Percentiles rank a stretch among this genome's conserved stretches.
These are phyloP conservation scores for Ceyx erithaca DNA, from an alignment of 2,797 vertebrate genomes.

Conservation along the genomic window DNA sequence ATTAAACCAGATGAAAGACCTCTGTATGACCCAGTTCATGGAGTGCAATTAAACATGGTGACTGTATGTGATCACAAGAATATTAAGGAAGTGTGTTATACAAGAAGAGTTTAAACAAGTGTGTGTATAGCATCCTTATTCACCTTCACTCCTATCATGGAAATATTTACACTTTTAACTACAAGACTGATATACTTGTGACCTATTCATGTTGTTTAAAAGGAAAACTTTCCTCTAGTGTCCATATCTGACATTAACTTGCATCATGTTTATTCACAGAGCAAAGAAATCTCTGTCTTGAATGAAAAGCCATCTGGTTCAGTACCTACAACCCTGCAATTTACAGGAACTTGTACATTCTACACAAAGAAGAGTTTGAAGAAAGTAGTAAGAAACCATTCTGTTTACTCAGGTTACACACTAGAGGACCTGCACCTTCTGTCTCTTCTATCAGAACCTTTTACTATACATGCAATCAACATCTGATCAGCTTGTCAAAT, in stretches of 20 bases:
- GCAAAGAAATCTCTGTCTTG: no score
- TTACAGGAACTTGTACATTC: background rate
- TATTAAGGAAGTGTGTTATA: no score
- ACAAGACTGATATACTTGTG: background rate
- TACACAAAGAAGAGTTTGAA: background rate
- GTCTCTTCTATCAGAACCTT: background rate
- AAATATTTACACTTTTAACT: background rate
- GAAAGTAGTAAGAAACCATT: background rate
- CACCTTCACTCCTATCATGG: no score
- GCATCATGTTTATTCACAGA: no score
- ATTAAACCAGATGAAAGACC: background rate
- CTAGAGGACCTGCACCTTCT: background rate
- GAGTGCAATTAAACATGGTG: background rate
- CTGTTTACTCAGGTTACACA: background rate
- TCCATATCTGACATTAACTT: no score
- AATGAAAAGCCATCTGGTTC: background rate
- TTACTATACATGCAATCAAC: accelerated
- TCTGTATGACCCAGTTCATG: background rate
- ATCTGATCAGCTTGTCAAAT: background rate
- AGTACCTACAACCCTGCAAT: background rate
- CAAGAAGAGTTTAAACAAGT: no score
- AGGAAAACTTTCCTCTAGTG: background rate
- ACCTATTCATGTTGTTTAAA: background rate
- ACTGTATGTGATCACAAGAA: no score
- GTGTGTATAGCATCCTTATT: no score